Evolutionary conservation across 2,888 invertebrate species (phyloP).

Genomic region (Sturmia bella): DNA sequence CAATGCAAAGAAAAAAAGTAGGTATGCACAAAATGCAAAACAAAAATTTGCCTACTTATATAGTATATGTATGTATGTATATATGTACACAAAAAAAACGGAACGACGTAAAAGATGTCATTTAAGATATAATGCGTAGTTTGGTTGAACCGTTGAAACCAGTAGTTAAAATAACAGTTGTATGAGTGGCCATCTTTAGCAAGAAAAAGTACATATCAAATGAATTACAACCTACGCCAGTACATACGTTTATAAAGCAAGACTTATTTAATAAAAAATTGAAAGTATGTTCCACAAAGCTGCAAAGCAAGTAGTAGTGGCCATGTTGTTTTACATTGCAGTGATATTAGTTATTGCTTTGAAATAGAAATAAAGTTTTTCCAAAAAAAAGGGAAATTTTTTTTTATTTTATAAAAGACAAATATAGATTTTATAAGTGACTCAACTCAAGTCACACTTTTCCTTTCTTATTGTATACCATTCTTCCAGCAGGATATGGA

Average conservation of each 20-base stretch:
- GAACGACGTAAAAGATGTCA: constrained; percentile 65
- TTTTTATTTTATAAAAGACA: too few species aligned
- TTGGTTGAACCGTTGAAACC: constrained; percentile 42
- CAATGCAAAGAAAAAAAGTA: constrained; percentile 11
- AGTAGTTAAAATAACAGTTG: constrained; percentile 53
- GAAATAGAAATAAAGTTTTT: not conserved
- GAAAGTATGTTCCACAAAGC: too few species aligned
- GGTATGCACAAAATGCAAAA: not conserved
- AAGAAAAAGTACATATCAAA: constrained; percentile 10
- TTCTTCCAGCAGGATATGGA: too few species aligned
- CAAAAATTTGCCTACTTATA: constrained; percentile 5
- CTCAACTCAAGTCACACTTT: too few species aligned
- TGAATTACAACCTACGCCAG: constrained; percentile 35
- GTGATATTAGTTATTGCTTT: constrained; percentile 4
- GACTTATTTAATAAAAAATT: too few species aligned
- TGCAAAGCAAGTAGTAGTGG: not conserved
- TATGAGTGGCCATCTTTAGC: constrained; percentile 50
- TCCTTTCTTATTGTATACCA: too few species aligned
- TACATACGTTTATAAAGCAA: not conserved
- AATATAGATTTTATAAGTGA: too few species aligned
- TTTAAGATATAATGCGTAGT: constrained; percentile 60
- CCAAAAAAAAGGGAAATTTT: too few species aligned
- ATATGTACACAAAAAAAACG: not conserved
- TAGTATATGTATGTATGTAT: not conserved
- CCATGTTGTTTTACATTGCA: too few species aligned